Evolutionary conservation across 2,113 vertebrate genomes (phyloP).

Genomic region (Tonatia bakeri): DNA sequence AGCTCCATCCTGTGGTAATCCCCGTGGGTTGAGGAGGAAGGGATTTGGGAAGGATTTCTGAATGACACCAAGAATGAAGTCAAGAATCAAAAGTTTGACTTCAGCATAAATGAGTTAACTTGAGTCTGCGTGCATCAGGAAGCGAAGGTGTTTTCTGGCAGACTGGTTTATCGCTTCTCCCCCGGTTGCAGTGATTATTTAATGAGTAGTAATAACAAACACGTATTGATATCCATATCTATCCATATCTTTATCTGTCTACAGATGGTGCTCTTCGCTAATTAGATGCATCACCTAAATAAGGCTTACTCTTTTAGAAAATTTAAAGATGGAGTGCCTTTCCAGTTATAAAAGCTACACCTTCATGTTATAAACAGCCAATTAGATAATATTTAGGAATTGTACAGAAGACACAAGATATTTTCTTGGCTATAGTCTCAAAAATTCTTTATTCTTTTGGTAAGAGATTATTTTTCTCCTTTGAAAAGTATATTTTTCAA

Average conservation of each 20-base stretch:
- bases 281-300: neutral
- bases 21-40: rapidly evolving
- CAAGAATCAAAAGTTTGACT: neutral
- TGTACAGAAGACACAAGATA: neutral
- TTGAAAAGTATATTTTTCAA: neutral
- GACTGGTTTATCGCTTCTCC: neutral
- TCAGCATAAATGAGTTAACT: neutral
- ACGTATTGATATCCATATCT: neutral
- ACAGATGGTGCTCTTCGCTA: neutral
- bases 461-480: neutral
- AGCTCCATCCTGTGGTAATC: neutral
- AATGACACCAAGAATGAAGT: neutral
- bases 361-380: neutral
- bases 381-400: neutral
- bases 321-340: neutral
- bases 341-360: neutral
- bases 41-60: neutral
- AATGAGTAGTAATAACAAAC: neutral
- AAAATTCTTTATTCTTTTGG: neutral
- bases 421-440: neutral
- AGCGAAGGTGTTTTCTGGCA: neutral
- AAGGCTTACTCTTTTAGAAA: neutral
- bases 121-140: neutral
- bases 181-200: neutral
- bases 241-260: neutral